A percentile compares a stretch with the other conserved stretches of the same genome.
Evolutionary conservation across 2,113 vertebrate genomes (phyloP).

Genomic region (Rissa tridactyla): DNA sequence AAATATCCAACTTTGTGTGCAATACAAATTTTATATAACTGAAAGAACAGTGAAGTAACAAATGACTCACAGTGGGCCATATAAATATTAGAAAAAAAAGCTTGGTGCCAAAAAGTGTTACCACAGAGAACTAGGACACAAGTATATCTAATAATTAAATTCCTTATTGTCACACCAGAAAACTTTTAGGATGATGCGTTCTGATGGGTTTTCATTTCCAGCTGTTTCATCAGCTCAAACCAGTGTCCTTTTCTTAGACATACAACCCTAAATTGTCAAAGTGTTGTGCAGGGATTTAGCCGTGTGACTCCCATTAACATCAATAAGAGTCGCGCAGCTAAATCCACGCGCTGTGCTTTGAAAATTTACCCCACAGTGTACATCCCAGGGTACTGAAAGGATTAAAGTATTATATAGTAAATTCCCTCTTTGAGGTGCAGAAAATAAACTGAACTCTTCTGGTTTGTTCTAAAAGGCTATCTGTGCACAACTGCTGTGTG

Average conservation of each 20-base stretch:
- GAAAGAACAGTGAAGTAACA: background rate
- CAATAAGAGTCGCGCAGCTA: slow-evolving; percentile 68
- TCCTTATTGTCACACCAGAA: slow-evolving; percentile 32
- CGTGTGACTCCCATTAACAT: slow-evolving; percentile 75
- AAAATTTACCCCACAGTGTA: slow-evolving; percentile 72
- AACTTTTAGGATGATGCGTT: slow-evolving; percentile 48
- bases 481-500: slow-evolving; percentile 13
- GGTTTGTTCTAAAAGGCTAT: slow-evolving; percentile 53
- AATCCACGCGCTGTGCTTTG: slow-evolving; percentile 67
- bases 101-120: background rate
- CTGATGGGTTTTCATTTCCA: slow-evolving; percentile 61
- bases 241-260: slow-evolving; percentile 65
- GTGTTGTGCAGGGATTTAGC: slow-evolving; percentile 70
- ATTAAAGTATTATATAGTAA: slow-evolving; percentile 75
- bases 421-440: slow-evolving; percentile 59
- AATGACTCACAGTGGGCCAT: background rate
- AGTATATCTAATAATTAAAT: slow-evolving; percentile 55
- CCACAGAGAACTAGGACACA: slow-evolving; percentile 40
- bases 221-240: slow-evolving; percentile 68
- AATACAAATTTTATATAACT: background rate
- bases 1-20: background rate
- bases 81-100: background rate
- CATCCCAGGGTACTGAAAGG: slow-evolving; percentile 71
- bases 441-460: slow-evolving; percentile 56
- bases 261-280: slow-evolving; percentile 69